Base-by-base conservation (phyloP, 2,113 vertebrate species). In the Corythornis cristatus region DNA sequence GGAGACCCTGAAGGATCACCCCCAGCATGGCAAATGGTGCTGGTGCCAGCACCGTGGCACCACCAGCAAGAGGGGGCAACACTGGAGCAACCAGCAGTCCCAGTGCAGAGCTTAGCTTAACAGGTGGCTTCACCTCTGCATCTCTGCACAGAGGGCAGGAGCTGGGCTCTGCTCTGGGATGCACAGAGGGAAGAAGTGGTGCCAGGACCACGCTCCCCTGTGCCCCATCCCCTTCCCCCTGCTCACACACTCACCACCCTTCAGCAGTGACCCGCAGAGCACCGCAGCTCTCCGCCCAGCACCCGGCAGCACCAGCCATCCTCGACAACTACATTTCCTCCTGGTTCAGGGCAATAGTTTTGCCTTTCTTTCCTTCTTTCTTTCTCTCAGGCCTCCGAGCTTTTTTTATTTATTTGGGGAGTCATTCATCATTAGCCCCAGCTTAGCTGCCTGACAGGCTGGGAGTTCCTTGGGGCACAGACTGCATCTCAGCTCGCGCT, bases 351-450 rank as follows among this genome's bases (percentile, higher is more conserved):
- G 50, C 21, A 92, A 85, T 15, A 3, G 77, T 78, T 62, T 9
- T 43, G 57, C 17, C 2, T 62, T 92, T 57, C 81, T 64, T 26
- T 51, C 45, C 19, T 58, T 58, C 22, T 26, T 51, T 51, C 25
- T 51, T 15, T 56, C 23, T 66, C 43, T n/a, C 84, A 72, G 83
- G 70, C 90, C 88, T 89, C 28, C 0, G 5, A 89, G 88, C 82
- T 79, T 89, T 91, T 77, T 91, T 95, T 89, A 77, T 96, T 95
- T 95, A 87, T 93, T 94, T 93, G 72, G 67, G 85, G 51, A 96
- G 94, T 79, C 89, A 93, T 82, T 95, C 93, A 92, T 95, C 91
- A 87, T 93, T 85, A 96, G 91, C 62, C 81, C 87, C 94, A 50
- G 74, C 87, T 72, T 2, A 65, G 93, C 93, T 76, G 93, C 78